Evolutionary conservation across 2,113 vertebrate species (phyloP).

Genomic region (Archocentrus centrarchus): DNA sequence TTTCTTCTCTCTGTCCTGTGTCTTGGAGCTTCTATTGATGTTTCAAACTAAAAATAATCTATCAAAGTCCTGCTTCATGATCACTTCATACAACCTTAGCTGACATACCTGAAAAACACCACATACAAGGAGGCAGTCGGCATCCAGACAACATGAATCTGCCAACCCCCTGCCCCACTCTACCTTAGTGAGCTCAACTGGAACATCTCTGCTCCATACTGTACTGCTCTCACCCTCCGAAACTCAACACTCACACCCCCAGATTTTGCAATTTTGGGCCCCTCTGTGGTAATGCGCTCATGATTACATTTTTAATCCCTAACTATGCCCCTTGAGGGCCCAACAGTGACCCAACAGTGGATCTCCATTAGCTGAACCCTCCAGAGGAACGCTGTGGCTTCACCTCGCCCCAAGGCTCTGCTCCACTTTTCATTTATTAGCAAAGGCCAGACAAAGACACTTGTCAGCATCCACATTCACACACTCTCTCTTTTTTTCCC

Average conservation of each 20-base stretch:
- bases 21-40: neutral
- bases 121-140: neutral
- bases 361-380: constrained; percentile 72
- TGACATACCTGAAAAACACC: neutral
- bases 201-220: neutral
- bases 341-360: constrained; percentile 53
- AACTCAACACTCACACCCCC: constrained; percentile 9
- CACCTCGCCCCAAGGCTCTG: constrained; percentile 71
- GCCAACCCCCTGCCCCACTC: neutral
- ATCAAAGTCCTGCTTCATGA: neutral
- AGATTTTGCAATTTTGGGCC: constrained; percentile 36
- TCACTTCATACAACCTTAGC: no score
- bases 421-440: constrained; percentile 66
- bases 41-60: neutral
- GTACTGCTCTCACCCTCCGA: neutral
- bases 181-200: neutral
- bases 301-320: constrained; percentile 70
- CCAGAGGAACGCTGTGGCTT: constrained; percentile 59
- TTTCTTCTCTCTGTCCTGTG: neutral
- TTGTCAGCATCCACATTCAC: constrained; percentile 64
- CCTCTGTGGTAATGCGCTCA: constrained; percentile 41
- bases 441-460: constrained; percentile 70
- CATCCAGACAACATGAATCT: neutral
- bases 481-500: neutral
- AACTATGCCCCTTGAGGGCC: constrained; percentile 40